A percentile compares a stretch with the other conserved stretches of the same genome.
phyloP scores from a whole-genome alignment of 1,140 invertebrate species.

The Trachelipus rathkii region DNA sequence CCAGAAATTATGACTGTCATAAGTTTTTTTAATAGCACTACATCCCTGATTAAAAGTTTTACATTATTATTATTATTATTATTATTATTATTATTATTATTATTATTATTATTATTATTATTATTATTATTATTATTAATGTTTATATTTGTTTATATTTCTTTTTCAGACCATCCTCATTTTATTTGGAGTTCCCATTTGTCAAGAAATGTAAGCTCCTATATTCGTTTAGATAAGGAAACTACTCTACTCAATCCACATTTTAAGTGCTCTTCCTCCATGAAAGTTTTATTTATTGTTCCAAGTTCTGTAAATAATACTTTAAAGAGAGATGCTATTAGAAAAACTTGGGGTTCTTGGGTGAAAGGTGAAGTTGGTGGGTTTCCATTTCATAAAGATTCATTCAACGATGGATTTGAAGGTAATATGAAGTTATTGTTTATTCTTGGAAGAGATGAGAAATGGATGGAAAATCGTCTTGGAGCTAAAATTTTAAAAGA shows the following conservation, averaged over 20 bases:
- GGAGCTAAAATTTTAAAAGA: not conserved
- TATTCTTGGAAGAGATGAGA: not conserved
- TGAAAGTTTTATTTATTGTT: not conserved
- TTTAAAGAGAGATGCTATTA: not conserved
- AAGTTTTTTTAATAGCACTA: no score
- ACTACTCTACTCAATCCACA: not conserved
- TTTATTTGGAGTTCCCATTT: not conserved
- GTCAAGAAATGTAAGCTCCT: not conserved
- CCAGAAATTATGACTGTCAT: no score
- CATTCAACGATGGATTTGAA: not conserved
- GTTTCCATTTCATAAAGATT: not conserved
- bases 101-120: no score
- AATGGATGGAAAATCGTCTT: not conserved
- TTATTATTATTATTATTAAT: no score
- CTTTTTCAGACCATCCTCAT: not conserved
- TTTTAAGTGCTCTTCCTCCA: not conserved
- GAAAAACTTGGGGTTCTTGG: not conserved
- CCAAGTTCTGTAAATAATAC: not conserved
- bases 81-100: no score
- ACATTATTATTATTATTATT: no score
- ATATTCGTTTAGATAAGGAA: not conserved
- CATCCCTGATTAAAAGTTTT: no score
- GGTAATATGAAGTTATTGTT: not conserved
- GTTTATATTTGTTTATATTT: not conserved
- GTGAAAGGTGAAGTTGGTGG: not conserved